Evolutionary conservation across 2,797 vertebrate genomes (phyloP).

Genomic region (Eleutherodactylus coqui): DNA sequence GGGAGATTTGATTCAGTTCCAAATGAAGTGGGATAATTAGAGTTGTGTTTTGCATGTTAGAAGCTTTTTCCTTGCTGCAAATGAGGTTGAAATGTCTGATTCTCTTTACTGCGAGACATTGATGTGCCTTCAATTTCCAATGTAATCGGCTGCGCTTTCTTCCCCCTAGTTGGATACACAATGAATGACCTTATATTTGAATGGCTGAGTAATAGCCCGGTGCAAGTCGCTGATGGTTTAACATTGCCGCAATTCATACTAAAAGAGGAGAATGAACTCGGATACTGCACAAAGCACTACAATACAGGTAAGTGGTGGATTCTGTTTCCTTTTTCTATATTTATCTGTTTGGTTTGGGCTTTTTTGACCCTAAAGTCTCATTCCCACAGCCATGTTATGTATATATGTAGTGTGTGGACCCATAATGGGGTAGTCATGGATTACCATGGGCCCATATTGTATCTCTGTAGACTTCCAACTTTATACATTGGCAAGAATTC

Average conservation of each 20-base stretch:
- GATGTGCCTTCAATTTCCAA: conserved; percentile 51
- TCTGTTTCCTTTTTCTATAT: background rate
- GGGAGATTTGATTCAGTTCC: background rate
- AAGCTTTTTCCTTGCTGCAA: background rate
- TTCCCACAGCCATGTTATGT: too few relatives aligned
- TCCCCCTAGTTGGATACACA: conserved; percentile 91
- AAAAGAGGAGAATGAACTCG: conserved; percentile 95
- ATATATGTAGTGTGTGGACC: background rate
- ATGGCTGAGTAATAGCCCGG: conserved; percentile 91
- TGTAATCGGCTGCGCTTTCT: conserved; percentile 66
- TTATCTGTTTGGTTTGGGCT: background rate
- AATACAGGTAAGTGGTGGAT: conserved; percentile 84
- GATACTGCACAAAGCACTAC: conserved; percentile 98
- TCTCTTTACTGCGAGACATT: conserved; percentile 47
- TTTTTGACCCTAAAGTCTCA: background rate
- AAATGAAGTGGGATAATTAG: conserved; percentile 41
- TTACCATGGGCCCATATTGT: background rate
- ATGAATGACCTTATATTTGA: conserved; percentile 99
- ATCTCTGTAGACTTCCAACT: background rate
- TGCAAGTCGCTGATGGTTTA: conserved; percentile 95
- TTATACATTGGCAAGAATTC: background rate
- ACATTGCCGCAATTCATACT: conserved; percentile 97
- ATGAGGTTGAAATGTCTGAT: conserved; percentile 21
- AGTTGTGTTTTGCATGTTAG: conserved; percentile 21
- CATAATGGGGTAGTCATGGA: background rate